phyloP scores from a whole-genome alignment of 2,888 invertebrate species.

The Lepidochrysops patricia region DNA sequence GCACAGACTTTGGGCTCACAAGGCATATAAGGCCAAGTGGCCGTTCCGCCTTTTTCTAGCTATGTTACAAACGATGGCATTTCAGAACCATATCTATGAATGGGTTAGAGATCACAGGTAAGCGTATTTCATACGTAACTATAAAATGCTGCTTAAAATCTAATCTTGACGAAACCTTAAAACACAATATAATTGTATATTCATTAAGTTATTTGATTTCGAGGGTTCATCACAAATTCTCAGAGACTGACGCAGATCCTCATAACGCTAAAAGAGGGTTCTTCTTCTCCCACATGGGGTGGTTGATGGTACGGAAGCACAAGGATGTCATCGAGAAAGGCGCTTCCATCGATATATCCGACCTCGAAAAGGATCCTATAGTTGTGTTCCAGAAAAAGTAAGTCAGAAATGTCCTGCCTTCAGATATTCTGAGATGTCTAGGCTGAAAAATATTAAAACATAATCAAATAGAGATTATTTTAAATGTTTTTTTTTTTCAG shows the following conservation, averaged over 20 bases:
- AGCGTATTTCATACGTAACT: not conserved
- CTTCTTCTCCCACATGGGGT: slow-evolving; percentile 95
- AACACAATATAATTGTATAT: no score
- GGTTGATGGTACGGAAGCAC: slow-evolving; percentile 92
- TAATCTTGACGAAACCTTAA: no score
- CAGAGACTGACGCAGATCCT: slow-evolving; percentile 92
- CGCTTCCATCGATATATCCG: slow-evolving; percentile 88
- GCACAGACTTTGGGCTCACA: not conserved
- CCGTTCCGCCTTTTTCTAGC: not conserved
- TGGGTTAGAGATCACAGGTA: not conserved
- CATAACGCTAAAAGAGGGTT: slow-evolving; percentile 92
- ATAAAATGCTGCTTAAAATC: no score
- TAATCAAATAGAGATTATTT: no score
- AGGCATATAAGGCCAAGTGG: not conserved
- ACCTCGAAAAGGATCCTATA: slow-evolving; percentile 87
- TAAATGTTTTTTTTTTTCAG: slow-evolving; percentile 50
- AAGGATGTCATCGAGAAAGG: slow-evolving; percentile 91
- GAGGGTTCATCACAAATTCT: slow-evolving; percentile 91
- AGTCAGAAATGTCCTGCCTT: slow-evolving; percentile 34
- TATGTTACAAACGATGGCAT: not conserved
- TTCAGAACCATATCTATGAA: not conserved
- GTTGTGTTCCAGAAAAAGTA: slow-evolving; percentile 91
- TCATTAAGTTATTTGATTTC: not conserved
- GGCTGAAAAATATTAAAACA: no score
- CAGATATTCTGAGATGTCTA: no score